phyloP scores from a whole-genome alignment of 2,888 invertebrate species.

The Aphidoletes aphidimyza region DNA sequence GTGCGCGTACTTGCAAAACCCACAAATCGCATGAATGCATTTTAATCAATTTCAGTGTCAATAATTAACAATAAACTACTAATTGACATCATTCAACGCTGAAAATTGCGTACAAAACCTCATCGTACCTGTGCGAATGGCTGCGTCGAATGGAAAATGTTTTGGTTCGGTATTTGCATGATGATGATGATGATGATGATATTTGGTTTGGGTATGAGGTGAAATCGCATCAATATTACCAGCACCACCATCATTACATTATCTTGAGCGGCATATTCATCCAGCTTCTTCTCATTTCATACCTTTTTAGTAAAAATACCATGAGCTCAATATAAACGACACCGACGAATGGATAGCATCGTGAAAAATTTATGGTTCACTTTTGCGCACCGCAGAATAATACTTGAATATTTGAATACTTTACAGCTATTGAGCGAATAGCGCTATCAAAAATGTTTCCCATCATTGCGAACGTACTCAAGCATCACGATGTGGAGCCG shows the following conservation, averaged over 20 bases:
- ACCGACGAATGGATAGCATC: background rate
- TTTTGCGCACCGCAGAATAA: background rate
- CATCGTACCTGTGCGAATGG: background rate
- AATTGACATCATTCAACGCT: slow-evolving; percentile 40
- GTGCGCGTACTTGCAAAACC: background rate
- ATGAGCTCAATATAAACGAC: too few species aligned
- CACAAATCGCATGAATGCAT: slow-evolving; percentile 14
- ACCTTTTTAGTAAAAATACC: too few species aligned
- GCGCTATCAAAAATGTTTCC: background rate
- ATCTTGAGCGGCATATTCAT: too few species aligned
- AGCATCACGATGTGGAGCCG: background rate
- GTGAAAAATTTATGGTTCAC: slow-evolving; percentile 14
- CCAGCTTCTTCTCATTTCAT: too few species aligned
- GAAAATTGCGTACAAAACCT: background rate
- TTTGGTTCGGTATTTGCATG: too few species aligned
- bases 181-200: too few species aligned
- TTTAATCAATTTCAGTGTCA: slow-evolving; percentile 33
- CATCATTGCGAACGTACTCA: too few species aligned
- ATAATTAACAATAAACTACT: slow-evolving; percentile 50
- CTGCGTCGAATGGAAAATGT: background rate
- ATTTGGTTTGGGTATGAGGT: too few species aligned
- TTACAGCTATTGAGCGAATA: background rate
- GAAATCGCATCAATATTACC: too few species aligned
- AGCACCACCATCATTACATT: too few species aligned
- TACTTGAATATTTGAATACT: background rate